A percentile compares a stretch with the other conserved stretches of the same genome.
Conservation (phyloP, 2,797 vertebrate genomes). For the Okamejei kenojei region DNA sequence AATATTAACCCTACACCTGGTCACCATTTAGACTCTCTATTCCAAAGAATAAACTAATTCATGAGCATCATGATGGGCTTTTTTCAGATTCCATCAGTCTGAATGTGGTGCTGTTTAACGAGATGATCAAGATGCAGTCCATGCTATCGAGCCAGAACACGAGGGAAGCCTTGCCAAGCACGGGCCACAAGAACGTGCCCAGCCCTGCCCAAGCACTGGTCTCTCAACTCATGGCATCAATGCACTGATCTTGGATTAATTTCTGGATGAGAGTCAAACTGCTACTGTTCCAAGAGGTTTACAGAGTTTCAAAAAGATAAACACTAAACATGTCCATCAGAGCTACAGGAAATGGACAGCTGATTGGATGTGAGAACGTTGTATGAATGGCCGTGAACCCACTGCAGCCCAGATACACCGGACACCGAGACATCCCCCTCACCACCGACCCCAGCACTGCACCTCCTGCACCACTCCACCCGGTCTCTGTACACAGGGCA, state of each 20-base stretch:
- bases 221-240: background rate
- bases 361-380: too few relatives aligned
- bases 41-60: background rate
- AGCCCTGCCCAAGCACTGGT: background rate
- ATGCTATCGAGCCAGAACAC: background rate
- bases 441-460: too few relatives aligned
- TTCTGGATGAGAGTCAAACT: background rate
- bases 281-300: background rate
- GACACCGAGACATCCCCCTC: too few relatives aligned
- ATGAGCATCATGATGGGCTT: background rate
- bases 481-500: too few relatives aligned
- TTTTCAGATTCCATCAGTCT: background rate
- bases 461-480: too few relatives aligned
- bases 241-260: background rate
- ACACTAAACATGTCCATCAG: background rate
- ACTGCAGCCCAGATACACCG: too few relatives aligned
- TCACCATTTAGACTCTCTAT: background rate
- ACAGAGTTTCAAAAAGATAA: background rate
- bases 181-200: background rate
- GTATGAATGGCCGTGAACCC: too few relatives aligned
- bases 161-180: background rate
- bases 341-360: background rate
- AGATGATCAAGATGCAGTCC: background rate
- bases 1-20: background rate
- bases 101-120: background rate